A percentile compares a stretch with the other conserved stretches of the same genome.
These are phyloP conservation scores for Brachionus plicatilis DNA, from an alignment of 1,140 invertebrate genomes.

Conservation along the genomic window DNA sequence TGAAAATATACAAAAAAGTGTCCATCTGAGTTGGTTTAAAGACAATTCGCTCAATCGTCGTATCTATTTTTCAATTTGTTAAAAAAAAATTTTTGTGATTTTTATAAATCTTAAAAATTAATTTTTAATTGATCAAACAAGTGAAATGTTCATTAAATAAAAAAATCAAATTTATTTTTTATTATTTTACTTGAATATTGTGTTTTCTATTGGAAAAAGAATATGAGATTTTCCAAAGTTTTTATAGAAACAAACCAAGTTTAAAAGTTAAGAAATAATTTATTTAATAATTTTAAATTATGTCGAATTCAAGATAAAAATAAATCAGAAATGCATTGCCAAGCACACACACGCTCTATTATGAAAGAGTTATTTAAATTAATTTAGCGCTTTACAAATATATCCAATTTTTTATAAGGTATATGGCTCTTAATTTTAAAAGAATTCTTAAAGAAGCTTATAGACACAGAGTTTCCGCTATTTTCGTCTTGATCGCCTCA, in stretches of 20 bases:
- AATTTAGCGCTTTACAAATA: neutral
- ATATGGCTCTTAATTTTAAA: conserved; percentile 5
- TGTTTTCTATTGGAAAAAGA: too few relatives aligned
- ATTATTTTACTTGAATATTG: too few relatives aligned
- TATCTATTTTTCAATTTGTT: too few relatives aligned
- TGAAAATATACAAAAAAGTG: too few relatives aligned
- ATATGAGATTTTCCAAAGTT: too few relatives aligned
- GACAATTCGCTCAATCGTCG: too few relatives aligned
- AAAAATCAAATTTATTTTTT: too few relatives aligned
- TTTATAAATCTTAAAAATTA: too few relatives aligned
- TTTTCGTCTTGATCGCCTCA: conserved; percentile 7
- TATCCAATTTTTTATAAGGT: neutral
- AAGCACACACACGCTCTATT: neutral
- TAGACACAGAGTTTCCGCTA: conserved; percentile 32
- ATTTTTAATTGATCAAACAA: too few relatives aligned
- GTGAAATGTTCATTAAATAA: too few relatives aligned
- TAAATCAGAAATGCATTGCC: neutral
- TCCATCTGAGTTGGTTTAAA: too few relatives aligned
- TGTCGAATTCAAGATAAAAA: neutral
- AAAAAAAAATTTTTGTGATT: too few relatives aligned
- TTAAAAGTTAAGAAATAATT: neutral
- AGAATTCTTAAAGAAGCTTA: neutral
- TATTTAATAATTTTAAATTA: neutral
- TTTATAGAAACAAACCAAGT: neutral
- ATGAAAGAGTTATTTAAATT: neutral